These are phyloP conservation scores for Nesoenas mayeri DNA, from an alignment of 2,113 vertebrate genomes.

Conservation along the genomic window DNA sequence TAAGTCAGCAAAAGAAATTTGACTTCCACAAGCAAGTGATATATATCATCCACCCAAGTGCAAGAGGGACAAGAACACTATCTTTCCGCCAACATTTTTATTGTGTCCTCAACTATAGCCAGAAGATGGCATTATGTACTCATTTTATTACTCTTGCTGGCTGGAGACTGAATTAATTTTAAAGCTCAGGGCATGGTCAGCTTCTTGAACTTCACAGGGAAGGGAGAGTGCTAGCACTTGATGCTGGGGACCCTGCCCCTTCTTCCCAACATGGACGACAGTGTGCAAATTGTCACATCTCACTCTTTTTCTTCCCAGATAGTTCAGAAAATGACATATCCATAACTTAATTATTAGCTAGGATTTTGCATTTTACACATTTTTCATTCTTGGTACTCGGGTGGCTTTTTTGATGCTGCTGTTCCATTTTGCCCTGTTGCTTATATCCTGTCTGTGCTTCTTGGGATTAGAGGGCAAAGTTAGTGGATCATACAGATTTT, in stretches of 20 bases:
- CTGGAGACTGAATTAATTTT: not conserved
- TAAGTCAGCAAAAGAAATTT: conserved; percentile 75
- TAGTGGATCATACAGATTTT: not conserved
- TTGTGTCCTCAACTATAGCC: conserved; percentile 6
- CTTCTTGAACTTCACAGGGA: not conserved
- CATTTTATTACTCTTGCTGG: conserved; percentile 11
- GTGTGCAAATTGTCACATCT: not conserved
- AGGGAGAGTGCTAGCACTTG: not conserved
- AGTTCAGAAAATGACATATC: not conserved
- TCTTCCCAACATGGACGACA: not conserved
- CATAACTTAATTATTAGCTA: not conserved
- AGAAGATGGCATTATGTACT: conserved; percentile 69
- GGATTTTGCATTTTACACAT: not conserved
- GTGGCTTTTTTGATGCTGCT: not conserved
- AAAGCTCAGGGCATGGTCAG: not conserved
- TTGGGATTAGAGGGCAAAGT: not conserved
- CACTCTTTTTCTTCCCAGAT: not conserved
- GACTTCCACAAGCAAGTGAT: conserved; percentile 62
- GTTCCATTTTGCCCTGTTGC: not conserved
- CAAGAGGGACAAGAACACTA: not conserved
- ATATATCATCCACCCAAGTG: conserved; percentile 51
- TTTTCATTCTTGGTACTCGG: not conserved
- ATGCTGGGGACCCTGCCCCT: not conserved
- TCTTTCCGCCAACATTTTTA: conserved; percentile 3
- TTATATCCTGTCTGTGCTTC: not conserved